A percentile compares a stretch with the other conserved stretches of the same genome.
Evolutionary conservation across 2,888 invertebrate species (phyloP).

Genomic region (Monoplex corrugatus): DNA sequence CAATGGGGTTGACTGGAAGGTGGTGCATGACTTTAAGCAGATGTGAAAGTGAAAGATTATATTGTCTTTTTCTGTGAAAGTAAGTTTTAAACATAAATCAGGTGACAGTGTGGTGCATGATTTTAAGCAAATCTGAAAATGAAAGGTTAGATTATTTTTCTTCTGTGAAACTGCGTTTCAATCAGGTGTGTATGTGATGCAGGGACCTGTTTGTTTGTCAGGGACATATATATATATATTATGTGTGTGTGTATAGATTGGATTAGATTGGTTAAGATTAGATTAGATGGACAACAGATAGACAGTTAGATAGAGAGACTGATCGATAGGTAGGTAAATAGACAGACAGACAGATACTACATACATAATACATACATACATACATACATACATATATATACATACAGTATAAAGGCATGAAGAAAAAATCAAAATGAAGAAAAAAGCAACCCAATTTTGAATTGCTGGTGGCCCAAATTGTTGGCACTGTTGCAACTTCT

Average conservation of each 20-base stretch:
- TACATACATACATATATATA: no score
- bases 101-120: background rate
- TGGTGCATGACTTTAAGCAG: constrained; percentile 30
- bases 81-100: background rate
- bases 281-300: no score
- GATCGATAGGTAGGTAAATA: no score
- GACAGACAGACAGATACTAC: no score
- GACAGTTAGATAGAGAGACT: no score
- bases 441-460: no score
- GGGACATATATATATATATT: background rate
- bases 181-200: background rate
- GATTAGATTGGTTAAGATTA: no score
- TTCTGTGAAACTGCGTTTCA: background rate
- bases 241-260: constrained; percentile 16
- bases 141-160: background rate
- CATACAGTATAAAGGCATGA: no score
- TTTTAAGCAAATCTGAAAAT: background rate
- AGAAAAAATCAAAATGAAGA: no score
- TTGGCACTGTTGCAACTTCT: no score
- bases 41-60: background rate
- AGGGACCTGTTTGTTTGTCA: background rate
- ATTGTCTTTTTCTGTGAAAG: background rate
- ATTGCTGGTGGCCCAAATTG: no score
- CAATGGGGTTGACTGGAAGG: constrained; percentile 72
- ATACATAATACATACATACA: no score